Base-by-base conservation (phyloP, 2,113 vertebrate genomes). In the Oryzias curvinotus region DNA sequence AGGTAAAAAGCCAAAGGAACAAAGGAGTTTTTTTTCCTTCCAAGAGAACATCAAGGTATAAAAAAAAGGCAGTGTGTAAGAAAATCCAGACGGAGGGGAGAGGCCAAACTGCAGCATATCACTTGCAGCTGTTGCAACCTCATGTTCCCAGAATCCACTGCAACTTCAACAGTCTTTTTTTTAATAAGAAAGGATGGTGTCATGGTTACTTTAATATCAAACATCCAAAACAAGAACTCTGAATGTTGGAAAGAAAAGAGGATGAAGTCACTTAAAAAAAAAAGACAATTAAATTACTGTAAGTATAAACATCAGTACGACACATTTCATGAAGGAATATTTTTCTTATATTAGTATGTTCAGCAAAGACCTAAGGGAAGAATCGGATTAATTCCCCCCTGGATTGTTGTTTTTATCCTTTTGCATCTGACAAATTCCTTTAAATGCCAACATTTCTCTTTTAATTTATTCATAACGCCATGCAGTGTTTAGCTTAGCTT, bases 61-160 rank as follows among this genome's bases (percentile, higher is more conserved):
- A 79, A 81, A 67, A 81, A 73, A 54, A 69, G 80, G 62, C 67
- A 80, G 57, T 73, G 74, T 65, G 78, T 74, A 77, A 78, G 80
- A 86, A 83, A 83, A 88, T 77, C 73, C 66, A 79, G 72, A 70
- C 74, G 52, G 66, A 78, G 71, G 50, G 59, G 46, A 71, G 68
- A 59, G 65, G 60, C 57, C 41, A 65, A 73, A 77, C 65, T 78
- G 65, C 71, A 61, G 67, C 73, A 81, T 88, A 90, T 90, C 88
- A 86, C 77, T 87, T 86, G 85, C 86, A 90, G 88, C 88, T 90
- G 88, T 88, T 86, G 73, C 74, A 82, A 65, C 63, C 83, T 76
- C 71, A 26, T 55, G 63, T 68, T 88, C 89, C 89, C 86, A 90
- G 67, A 85, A 89, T 89, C 63, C 86, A 75, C 62, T 85, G 88